Percentiles rank a stretch among this genome's conserved stretches.
Conservation (phyloP, 2,797 vertebrate species). For the Synanceia verrucosa region DNA sequence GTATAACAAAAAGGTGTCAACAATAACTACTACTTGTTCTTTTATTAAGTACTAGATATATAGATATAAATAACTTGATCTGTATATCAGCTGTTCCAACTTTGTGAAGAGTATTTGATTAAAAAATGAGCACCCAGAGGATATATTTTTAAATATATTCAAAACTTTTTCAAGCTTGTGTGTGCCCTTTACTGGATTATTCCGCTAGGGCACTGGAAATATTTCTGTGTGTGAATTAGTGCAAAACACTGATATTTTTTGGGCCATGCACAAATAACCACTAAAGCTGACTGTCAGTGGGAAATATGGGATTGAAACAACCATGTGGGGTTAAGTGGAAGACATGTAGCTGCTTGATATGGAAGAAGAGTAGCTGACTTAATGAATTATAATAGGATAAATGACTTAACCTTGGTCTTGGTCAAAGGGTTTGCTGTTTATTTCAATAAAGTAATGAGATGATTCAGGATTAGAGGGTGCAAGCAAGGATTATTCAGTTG, state of each 20-base stretch:
- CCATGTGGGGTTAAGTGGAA: background rate
- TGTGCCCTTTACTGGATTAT: background rate
- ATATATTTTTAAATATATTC: background rate
- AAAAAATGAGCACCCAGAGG: background rate
- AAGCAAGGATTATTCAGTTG: background rate
- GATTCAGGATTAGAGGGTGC: background rate
- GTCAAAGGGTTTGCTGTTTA: background rate
- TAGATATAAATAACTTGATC: background rate
- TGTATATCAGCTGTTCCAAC: background rate
- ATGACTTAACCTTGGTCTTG: too few relatives aligned
- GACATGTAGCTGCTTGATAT: background rate
- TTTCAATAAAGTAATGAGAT: background rate
- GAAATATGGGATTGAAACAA: background rate
- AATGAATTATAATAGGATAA: too few relatives aligned
- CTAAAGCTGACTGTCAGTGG: background rate
- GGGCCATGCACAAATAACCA: background rate
- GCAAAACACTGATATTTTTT: background rate
- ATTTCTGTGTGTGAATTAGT: background rate
- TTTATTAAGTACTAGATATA: background rate
- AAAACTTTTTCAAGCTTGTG: background rate
- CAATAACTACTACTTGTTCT: background rate
- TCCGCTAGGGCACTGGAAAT: background rate
- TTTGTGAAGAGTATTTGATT: background rate
- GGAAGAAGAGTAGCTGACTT: background rate
- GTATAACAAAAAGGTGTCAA: too few relatives aligned